These are phyloP conservation scores for Andrena flavipes DNA, from an alignment of 2,888 invertebrate species.

Conservation along the genomic window DNA sequence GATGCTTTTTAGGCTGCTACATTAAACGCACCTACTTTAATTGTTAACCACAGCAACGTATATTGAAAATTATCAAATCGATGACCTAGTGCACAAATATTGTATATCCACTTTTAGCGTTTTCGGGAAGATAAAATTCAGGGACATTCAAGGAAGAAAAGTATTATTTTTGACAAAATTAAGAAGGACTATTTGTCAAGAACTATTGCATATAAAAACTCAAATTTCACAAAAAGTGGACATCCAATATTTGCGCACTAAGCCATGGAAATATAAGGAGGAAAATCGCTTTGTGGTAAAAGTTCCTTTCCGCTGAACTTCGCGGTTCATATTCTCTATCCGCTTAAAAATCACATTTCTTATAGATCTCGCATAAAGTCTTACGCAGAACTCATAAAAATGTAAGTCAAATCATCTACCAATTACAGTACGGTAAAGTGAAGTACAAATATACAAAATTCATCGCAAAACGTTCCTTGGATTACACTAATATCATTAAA, in stretches of 20 bases:
- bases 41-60: background rate
- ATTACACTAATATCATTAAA: background rate
- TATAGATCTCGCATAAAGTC: slow-evolving; percentile 9
- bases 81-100: too few relatives aligned
- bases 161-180: background rate
- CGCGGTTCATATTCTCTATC: background rate
- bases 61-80: background rate
- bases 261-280: too few relatives aligned
- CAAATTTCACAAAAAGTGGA: too few relatives aligned
- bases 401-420: background rate
- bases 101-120: too few relatives aligned
- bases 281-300: background rate
- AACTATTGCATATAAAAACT: too few relatives aligned
- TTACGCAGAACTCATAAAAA: background rate
- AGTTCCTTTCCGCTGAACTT: background rate
- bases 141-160: background rate
- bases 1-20: too few relatives aligned
- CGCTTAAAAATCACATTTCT: background rate
- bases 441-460: slow-evolving; percentile 28
- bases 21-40: background rate
- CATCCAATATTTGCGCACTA: too few relatives aligned
- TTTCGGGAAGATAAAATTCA: too few relatives aligned
- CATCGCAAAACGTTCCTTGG: background rate
- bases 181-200: too few relatives aligned
- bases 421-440: background rate